Evolutionary conservation across 2,888 invertebrate genomes (phyloP), one percentile per base, ranked within the genome.

Genomic region (Chouioia cunea): DNA sequence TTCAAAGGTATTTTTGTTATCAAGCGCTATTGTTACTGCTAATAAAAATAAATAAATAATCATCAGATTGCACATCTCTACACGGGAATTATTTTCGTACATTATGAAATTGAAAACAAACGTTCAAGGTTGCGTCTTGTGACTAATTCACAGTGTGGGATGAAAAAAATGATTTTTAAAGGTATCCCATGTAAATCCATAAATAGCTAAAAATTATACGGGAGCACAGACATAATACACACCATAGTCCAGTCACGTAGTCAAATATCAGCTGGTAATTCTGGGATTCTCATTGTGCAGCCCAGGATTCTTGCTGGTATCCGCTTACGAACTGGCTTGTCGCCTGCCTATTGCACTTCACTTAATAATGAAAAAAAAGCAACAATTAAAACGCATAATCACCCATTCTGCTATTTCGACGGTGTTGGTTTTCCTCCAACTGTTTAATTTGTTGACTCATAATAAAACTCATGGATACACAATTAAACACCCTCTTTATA

Each of bases 181-280:
- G 54, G 53, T 48, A 57, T 43, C 57, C 20, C 46, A 48, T 43
- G 36, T 46, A 47, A 50, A 62, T 56, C n/a, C 14, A 68, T 65
- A 8, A 62, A 65, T 60, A 53, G 62, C 27, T 67, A 74, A 65
- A 74, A 73, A 74, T 58, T 71, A 73, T 74, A 72, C 76, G 75
- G 78, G 74, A 74, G 79, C 79, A 80, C 79, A 76, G 75, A 76
- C 70, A 62, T 47, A 70, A 69, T 36, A 70, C 52, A 65, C 63
- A 69, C 63, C 56, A 65, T 69, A 76, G 75, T 76, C 81, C 77
- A 82, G 83, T 82, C 76, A 74, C 81, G 84, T 86, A 88, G 88
- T 89, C 90, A 94, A 97, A 97, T 97, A 97, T 97, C 97, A 97
- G 96, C 96, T 96, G 96, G 96, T 97, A 97, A 97, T 96, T 96